Evolutionary conservation across 2,888 invertebrate genomes (phyloP).

Genomic region (Drosophila setosimentum): DNA sequence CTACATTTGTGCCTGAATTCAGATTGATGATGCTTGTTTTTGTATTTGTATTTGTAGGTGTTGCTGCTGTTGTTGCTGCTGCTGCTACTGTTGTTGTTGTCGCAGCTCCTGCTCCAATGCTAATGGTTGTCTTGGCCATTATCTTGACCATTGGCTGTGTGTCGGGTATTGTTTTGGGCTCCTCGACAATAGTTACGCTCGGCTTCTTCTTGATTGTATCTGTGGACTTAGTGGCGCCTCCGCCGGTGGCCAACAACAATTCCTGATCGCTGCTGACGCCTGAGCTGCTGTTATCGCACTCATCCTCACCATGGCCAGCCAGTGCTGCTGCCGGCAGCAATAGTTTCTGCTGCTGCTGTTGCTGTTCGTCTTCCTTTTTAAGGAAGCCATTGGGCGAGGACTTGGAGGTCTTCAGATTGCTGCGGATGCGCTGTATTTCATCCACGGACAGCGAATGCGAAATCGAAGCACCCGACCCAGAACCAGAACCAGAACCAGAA

Average conservation of each 20-base stretch:
- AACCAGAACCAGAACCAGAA: slow-evolving; percentile 86
- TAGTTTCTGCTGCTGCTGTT: slow-evolving; percentile 31
- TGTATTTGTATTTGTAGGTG: slow-evolving; percentile 1
- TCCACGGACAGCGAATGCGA: slow-evolving; percentile 95
- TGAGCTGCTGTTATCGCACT: slow-evolving; percentile 95
- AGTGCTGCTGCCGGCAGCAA: slow-evolving; percentile 35
- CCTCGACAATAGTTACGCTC: slow-evolving; percentile 81
- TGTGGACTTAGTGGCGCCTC: slow-evolving; percentile 85
- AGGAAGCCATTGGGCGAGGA: slow-evolving; percentile 94
- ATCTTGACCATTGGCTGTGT: slow-evolving; percentile 58
- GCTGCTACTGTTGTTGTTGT: slow-evolving; percentile 22
- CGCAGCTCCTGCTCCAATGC: slow-evolving; percentile 54
- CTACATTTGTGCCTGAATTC: slow-evolving; percentile 55
- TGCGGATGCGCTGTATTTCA: slow-evolving; percentile 94
- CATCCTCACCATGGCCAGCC: slow-evolving; percentile 86
- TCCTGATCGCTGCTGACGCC: slow-evolving; percentile 96
- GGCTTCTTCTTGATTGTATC: slow-evolving; percentile 85
- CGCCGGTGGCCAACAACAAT: slow-evolving; percentile 73
- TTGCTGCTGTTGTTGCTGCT: slow-evolving; percentile 16
- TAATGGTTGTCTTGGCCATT: slow-evolving; percentile 72
- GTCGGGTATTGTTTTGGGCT: slow-evolving; percentile 77
- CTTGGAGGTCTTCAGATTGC: slow-evolving; percentile 93
- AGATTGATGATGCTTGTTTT: slow-evolving; percentile 32
- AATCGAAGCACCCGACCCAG: slow-evolving; percentile 90
- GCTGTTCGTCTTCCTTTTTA: slow-evolving; percentile 85